Evolutionary conservation across 2,888 invertebrate genomes (phyloP), one percentile per base, ranked within the genome.

Genomic region (Autographa pulchrina): DNA sequence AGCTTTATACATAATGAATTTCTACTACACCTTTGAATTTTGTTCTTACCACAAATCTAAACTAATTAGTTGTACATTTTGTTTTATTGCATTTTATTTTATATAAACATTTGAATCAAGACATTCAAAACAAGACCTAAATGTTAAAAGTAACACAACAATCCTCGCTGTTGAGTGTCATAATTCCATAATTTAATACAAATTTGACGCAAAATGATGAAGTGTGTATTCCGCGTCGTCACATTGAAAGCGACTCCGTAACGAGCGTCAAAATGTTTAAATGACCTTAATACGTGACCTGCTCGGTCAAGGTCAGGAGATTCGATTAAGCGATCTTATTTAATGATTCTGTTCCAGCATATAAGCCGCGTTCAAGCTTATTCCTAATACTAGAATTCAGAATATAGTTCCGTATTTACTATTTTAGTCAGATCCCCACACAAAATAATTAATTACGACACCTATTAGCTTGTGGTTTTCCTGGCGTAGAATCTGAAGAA

Each of bases 231-330:
- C 13, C 25, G 11, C 13, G 54, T 56, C 48, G 48, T 48, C 48
- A 48, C 48, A 48, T 13, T 56, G 20, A 56, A 56, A 25, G 18
- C 48, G 48, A n/a, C 54, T 25, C 25, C 3, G 25, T 11, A 13
- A 25, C 54, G 54, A 56, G 54, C 54, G 54, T 25, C 54, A 56
- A 56, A 20, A 56, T 25, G 54, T 56, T 56, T 11, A 20, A 56
- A 56, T 56, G 54, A 56, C 54, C 25, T 25, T 56, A 20, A 20
- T 56, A 56, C 20, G 25, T 56, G 54, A 56, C 54, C 54, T 56
- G 25, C 25, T 56, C 54, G 25, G 54, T 56, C 54, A 56, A 56
- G 54, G 54, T 56, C 25, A 56, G 18, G 9, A 56, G 54, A 56
- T 25, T 56, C 54, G 18, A 56, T 56, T 56, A 56, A 25, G 54